Percentiles rank a stretch among this genome's conserved stretches.
phyloP scores from a whole-genome alignment of 1,140 invertebrate species.

The Drosophila ananassae region DNA sequence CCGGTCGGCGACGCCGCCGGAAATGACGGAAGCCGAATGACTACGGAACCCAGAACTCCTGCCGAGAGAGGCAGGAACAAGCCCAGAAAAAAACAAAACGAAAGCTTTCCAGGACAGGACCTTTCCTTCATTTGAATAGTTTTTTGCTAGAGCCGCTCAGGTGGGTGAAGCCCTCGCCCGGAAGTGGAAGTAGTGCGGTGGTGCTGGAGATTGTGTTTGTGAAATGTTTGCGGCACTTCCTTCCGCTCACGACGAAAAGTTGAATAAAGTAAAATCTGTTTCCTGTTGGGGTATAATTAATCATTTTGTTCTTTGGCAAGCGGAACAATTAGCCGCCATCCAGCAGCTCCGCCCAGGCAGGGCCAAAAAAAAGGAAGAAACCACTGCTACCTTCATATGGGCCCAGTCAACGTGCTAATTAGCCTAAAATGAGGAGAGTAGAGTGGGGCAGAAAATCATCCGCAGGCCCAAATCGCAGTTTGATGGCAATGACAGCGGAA shows the following conservation, averaged over 20 bases:
- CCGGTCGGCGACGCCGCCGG: slow-evolving; percentile 54
- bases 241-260: slow-evolving; percentile 74
- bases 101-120: slow-evolving; percentile 24
- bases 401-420: slow-evolving; percentile 76
- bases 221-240: slow-evolving; percentile 80
- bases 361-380: background rate
- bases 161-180: slow-evolving; percentile 49
- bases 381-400: slow-evolving; percentile 43
- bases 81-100: slow-evolving; percentile 52
- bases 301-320: slow-evolving; percentile 75
- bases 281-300: slow-evolving; percentile 81
- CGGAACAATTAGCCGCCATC: slow-evolving; percentile 72
- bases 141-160: slow-evolving; percentile 21
- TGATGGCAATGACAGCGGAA: slow-evolving; percentile 59
- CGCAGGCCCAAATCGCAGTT: slow-evolving; percentile 63
- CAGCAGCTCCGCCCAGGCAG: background rate
- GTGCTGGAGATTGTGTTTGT: slow-evolving; percentile 54
- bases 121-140: slow-evolving; percentile 67
- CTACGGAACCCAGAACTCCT: slow-evolving; percentile 46
- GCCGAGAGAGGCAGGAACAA: slow-evolving; percentile 28
- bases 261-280: slow-evolving; percentile 82
- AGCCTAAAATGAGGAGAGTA: slow-evolving; percentile 42
- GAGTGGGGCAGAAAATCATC: slow-evolving; percentile 9
- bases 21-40: slow-evolving; percentile 74
- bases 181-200: slow-evolving; percentile 47